phyloP scores from a whole-genome alignment of 2,888 invertebrate genomes.

The Xylophagus ater region DNA sequence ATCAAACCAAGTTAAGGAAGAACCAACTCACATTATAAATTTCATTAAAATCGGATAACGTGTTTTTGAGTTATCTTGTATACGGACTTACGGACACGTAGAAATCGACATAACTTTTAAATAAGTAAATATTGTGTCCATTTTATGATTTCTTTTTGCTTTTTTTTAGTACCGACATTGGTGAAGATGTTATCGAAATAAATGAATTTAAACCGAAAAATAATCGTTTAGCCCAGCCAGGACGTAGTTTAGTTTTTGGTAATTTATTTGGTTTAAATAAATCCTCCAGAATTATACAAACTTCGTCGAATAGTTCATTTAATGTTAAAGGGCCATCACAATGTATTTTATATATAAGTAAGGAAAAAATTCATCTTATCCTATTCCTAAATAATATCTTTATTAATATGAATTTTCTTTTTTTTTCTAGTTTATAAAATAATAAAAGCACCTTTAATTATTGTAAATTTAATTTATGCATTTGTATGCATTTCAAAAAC shows the following conservation, averaged over 20 bases:
- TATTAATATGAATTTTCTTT: constrained; percentile 3
- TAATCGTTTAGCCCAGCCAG: constrained; percentile 5
- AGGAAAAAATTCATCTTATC: too few relatives aligned
- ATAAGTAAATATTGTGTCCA: too few relatives aligned
- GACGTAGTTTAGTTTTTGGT: constrained; percentile 29
- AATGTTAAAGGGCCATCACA: constrained; percentile 22
- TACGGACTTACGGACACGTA: too few relatives aligned
- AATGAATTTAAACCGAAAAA: constrained; percentile 6
- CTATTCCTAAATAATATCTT: not conserved
- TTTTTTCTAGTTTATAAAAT: constrained; percentile 46
- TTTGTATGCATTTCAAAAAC: constrained; percentile 39
- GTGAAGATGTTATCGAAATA: constrained; percentile 18
- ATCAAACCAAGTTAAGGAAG: too few relatives aligned
- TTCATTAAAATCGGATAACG: too few relatives aligned
- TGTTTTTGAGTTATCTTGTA: too few relatives aligned
- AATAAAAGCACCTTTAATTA: constrained; percentile 39
- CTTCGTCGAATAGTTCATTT: constrained; percentile 6
- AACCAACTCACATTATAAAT: too few relatives aligned
- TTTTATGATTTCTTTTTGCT: too few relatives aligned
- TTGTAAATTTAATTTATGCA: constrained; percentile 42
- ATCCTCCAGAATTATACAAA: constrained; percentile 13
- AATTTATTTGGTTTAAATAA: constrained; percentile 36
- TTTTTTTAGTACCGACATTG: constrained; percentile 17
- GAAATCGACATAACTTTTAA: too few relatives aligned
- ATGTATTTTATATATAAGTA: constrained; percentile 41